Base-by-base conservation (phyloP, 2,888 invertebrate genomes). In the Uloborus plumipes region DNA sequence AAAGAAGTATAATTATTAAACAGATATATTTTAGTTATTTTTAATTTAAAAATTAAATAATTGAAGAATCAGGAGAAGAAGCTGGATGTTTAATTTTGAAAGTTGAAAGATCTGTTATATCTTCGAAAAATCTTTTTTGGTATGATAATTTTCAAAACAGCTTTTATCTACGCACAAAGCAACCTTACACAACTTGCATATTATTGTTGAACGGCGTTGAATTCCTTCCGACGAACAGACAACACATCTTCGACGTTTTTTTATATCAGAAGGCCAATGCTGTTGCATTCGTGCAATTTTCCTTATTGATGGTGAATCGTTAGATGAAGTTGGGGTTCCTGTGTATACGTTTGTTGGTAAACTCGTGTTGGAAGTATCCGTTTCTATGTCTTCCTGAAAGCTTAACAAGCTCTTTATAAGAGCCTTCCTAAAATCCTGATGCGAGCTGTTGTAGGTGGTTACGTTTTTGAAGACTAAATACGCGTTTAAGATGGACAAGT, bases 121-220 rank as follows among this genome's bases (percentile, higher is more conserved):
- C 31, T 31, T 31, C 31, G 4, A 31, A 31, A 31, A 4, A 4
- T 31, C 31, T 4, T 31, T 31, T 31, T 31, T 31, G 4, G 6
- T 39, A 65, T 66, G 66, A 50, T 16, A 66, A 9, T 66, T 49
- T 49, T 66, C 49, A 50, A 50, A 66, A 15, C 66, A 66, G 50
- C 49, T 66, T 13, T 13, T 47, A 50, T 66, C 66, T 4, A 66
- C 50, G 20, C 66, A 66, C 15, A 70, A 39, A 9, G 49, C 66
- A n/a, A 66, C 66, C 47, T 66, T 47, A 20, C 66, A 66, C 0
- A 14, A 9, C 18, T 66, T 66, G 16, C 66, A 66, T 6, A 66
- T 66, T 2, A 66, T 50, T n/a, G 18, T 49, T 9, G 66, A 66
- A 18, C 66, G 66, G 7, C 66, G 47, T 16, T 66, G 3, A 0